Evolutionary conservation across 2,888 invertebrate species (phyloP).

Genomic region (Miltochrista miniata): DNA sequence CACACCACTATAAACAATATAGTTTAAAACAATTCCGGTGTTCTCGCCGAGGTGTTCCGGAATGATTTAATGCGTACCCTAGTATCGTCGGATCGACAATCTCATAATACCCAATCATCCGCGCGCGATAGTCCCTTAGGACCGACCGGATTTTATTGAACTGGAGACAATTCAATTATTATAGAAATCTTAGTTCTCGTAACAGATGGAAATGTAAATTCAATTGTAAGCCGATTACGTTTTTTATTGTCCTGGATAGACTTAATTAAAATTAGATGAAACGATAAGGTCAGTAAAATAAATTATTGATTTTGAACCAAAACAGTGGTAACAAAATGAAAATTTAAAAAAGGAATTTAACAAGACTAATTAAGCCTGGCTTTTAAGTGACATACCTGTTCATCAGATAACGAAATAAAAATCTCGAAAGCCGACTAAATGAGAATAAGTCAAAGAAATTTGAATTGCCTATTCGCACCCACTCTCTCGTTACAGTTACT

Average conservation of each 20-base stretch:
- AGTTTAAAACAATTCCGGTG: constrained; percentile 26
- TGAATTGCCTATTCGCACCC: no score
- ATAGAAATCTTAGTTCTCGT: constrained; percentile 14
- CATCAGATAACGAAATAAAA: no score
- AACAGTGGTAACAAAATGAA: no score
- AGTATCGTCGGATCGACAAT: constrained; percentile 50
- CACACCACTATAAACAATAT: constrained; percentile 23
- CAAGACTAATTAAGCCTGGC: no score
- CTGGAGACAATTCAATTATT: constrained; percentile 49
- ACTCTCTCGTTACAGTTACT: no score
- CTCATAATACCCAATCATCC: constrained; percentile 80
- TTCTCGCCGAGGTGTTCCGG: constrained; percentile 20
- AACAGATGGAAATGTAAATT: constrained; percentile 47
- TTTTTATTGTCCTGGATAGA: constrained; percentile 8
- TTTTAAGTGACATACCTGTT: no score
- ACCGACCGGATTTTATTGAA: constrained; percentile 38
- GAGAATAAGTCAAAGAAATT: no score
- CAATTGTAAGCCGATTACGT: constrained; percentile 28
- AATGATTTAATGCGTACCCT: constrained; percentile 68
- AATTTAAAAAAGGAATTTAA: no score
- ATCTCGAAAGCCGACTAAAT: no score
- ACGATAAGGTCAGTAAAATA: background rate
- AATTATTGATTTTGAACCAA: no score
- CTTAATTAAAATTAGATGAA: constrained; percentile 5
- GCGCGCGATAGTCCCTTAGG: constrained; percentile 44